phyloP scores from a whole-genome alignment of 1,140 invertebrate genomes.

The Teleogryllus occipitalis region DNA sequence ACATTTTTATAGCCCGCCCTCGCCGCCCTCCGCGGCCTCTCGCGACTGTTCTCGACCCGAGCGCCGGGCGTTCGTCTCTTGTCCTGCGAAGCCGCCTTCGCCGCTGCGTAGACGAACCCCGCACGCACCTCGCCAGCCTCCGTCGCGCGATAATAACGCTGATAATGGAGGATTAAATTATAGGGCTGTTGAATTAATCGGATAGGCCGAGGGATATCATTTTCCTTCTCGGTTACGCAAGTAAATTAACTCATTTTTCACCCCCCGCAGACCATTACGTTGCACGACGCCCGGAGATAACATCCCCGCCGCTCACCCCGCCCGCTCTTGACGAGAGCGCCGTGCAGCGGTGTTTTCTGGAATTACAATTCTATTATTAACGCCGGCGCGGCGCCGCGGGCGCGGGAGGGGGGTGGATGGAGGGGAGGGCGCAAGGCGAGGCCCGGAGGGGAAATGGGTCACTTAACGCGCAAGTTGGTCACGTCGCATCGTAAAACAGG shows the following conservation, averaged over 20 bases:
- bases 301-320: neutral
- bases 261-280: neutral
- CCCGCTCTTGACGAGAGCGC: too few species aligned
- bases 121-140: too few species aligned
- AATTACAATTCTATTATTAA: neutral
- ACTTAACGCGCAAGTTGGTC: neutral
- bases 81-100: too few species aligned
- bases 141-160: neutral
- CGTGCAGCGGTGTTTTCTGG: neutral
- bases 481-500: neutral
- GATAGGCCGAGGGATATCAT: neutral
- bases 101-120: too few species aligned
- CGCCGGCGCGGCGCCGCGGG: too few species aligned
- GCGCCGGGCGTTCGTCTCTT: too few species aligned
- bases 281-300: neutral
- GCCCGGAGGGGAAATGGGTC: neutral
- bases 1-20: too few species aligned
- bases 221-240: neutral
- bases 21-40: too few species aligned
- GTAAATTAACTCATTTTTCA: conserved; percentile 2
- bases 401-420: neutral
- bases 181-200: neutral
- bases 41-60: too few species aligned
- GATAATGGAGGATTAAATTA: neutral
- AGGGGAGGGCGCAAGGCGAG: neutral